These are phyloP conservation scores for Andrena minutula DNA, from an alignment of 2,888 invertebrate genomes.

Conservation along the genomic window DNA sequence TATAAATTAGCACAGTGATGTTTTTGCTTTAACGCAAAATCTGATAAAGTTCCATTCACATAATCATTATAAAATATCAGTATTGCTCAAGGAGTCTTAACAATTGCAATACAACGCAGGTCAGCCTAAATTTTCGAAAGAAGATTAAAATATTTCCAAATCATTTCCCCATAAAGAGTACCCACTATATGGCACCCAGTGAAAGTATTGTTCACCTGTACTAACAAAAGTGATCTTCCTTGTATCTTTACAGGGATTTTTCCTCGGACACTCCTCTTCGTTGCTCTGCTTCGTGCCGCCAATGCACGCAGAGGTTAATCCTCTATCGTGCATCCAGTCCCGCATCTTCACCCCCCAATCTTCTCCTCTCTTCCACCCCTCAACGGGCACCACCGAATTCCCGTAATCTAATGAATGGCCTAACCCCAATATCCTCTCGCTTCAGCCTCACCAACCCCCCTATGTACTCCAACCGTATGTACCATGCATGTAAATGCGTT, in stretches of 20 bases:
- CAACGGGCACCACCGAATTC: conserved; percentile 76
- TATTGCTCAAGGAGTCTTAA: too few relatives aligned
- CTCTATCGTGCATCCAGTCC: conserved; percentile 73
- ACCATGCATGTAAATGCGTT: conserved; percentile 69
- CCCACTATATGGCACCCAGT: not conserved
- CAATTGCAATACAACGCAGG: too few relatives aligned
- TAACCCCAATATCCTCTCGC: conserved; percentile 78
- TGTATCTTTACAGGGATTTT: conserved; percentile 53
- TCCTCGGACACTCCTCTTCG: conserved; percentile 72
- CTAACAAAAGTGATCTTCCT: conserved; percentile 45
- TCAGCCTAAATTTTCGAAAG: too few relatives aligned
- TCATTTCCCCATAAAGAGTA: not conserved
- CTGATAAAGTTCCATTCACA: too few relatives aligned
- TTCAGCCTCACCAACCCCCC: conserved; percentile 68
- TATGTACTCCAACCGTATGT: conserved; percentile 63
- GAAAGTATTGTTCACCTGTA: conserved; percentile 11
- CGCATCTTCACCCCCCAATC: conserved; percentile 59
- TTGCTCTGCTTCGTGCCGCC: conserved; percentile 64
- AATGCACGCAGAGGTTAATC: conserved; percentile 69
- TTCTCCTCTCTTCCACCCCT: conserved; percentile 56
- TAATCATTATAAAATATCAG: too few relatives aligned
- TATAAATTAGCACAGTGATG: too few relatives aligned
- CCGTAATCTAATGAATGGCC: conserved; percentile 83
- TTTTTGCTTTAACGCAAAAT: too few relatives aligned
- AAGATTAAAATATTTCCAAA: not conserved